phyloP scores from a whole-genome alignment of 1,140 invertebrate genomes.

The Drosophila sucinea region DNA sequence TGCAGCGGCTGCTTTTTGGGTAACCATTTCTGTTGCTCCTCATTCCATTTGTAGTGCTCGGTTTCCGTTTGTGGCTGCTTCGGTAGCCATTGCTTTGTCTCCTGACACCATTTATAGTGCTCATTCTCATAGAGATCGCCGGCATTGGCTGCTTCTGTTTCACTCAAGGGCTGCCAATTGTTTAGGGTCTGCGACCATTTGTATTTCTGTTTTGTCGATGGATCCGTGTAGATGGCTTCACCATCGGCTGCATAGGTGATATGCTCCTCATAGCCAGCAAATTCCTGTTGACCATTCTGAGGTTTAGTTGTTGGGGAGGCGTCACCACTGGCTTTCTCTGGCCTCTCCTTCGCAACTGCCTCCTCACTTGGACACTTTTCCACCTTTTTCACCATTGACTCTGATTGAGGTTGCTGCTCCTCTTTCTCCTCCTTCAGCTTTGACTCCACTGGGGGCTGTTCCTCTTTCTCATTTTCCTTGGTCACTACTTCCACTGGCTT shows the following conservation, averaged over 20 bases:
- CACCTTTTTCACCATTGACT: background rate
- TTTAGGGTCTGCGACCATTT: slow-evolving; percentile 87
- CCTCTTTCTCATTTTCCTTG: slow-evolving; percentile 12
- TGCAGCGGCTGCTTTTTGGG: slow-evolving; percentile 50
- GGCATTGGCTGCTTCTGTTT: slow-evolving; percentile 35
- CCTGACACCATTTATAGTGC: slow-evolving; percentile 88
- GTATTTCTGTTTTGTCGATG: slow-evolving; percentile 87
- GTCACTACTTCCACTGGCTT: slow-evolving; percentile 8
- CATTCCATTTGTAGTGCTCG: slow-evolving; percentile 82
- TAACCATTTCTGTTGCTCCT: slow-evolving; percentile 74
- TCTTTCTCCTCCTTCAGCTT: background rate
- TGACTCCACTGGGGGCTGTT: background rate
- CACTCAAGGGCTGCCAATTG: slow-evolving; percentile 84
- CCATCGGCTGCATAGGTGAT: slow-evolving; percentile 87
- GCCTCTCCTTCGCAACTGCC: background rate
- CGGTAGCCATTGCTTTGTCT: slow-evolving; percentile 86
- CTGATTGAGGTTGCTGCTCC: slow-evolving; percentile 4
- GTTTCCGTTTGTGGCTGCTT: slow-evolving; percentile 78
- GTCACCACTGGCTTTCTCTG: background rate
- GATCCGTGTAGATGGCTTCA: slow-evolving; percentile 90
- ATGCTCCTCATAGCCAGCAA: slow-evolving; percentile 84
- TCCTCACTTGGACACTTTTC: background rate
- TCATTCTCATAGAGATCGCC: slow-evolving; percentile 86
- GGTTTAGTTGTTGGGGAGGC: background rate
- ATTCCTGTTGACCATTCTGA: slow-evolving; percentile 45